Base-by-base conservation (phyloP, 2,113 vertebrate genomes). In the Gymnorhina tibicen region DNA sequence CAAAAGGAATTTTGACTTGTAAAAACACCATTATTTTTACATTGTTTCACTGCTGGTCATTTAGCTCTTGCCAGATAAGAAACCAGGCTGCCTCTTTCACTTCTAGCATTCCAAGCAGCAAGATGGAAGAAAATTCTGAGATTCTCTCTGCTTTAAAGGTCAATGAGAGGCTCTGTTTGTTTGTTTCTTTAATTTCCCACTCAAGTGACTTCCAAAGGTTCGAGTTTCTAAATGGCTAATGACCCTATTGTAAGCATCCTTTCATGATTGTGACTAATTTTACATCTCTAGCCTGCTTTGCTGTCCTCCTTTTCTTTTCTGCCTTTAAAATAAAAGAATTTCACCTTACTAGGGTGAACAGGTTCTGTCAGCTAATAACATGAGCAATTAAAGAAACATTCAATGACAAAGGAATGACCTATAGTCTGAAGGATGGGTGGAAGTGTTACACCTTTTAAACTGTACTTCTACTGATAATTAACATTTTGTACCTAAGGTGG, bases 61-160 rank as follows among this genome's bases (percentile, higher is more conserved):
- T 79, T 66, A 58, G 8, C 27, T 86, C 41, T 62, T 58, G 9
- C 11, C 11, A 69, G 32, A 19, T 62, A 53, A 62, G n/a, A 56
- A 82, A 52, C 0, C 3, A 60, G 3, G 11, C 46, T 37, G 2
- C 1, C 9, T 17, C 16, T 87, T 60, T 68, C 1, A 11, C 8
- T 26, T 27, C 6, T 68, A 37, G 5, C 13, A 53, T 49, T 75
- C 23, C 8, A 80, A 77, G 8, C 8, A 39, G 11, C 8, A 75
- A 88, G 16, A 11, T 27, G 6, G 47, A 91, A 78, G 22, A 55
- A 84, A 84, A 64, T 66, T 47, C 26, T 46, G 35, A 58, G n/a
- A 49, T 66, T 69, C 9, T 64, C 3, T 35, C 14, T 63, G 6
- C 10, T 37, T 46, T 82, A 83, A 82, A 68, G 37, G 10, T 44